A percentile compares a stretch with the other conserved stretches of the same genome.
Conservation (phyloP, 2,888 invertebrate genomes). For the Amphipoea oculea region DNA sequence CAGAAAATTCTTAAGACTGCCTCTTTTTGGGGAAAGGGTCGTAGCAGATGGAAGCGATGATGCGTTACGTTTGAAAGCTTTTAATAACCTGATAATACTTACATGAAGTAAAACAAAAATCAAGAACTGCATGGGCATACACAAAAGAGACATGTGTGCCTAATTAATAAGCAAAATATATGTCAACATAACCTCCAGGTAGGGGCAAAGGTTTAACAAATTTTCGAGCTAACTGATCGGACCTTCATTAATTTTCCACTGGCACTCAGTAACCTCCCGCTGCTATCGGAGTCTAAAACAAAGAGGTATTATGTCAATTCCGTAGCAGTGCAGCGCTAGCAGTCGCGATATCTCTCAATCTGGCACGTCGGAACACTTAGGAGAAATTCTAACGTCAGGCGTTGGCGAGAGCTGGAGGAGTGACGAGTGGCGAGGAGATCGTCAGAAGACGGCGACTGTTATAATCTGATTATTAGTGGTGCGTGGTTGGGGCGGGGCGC, state of each 20-base stretch:
- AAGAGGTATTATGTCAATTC: constrained; percentile 76
- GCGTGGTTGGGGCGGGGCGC: constrained; percentile 86
- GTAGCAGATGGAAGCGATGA: constrained; percentile 10
- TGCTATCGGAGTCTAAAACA: constrained; percentile 69
- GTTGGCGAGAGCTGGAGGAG: constrained; percentile 80
- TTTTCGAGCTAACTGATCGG: constrained; percentile 56
- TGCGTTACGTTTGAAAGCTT: background rate
- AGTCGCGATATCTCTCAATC: constrained; percentile 70
- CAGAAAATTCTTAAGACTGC: constrained; percentile 20
- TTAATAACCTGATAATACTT: background rate
- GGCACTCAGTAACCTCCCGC: constrained; percentile 69
- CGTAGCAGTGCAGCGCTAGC: constrained; percentile 51
- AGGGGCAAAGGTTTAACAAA: constrained; percentile 46
- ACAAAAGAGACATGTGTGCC: constrained; percentile 36
- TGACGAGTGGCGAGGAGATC: constrained; percentile 78
- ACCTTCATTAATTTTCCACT: constrained; percentile 64
- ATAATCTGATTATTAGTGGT: constrained; percentile 90
- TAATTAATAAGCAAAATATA: constrained; percentile 48
- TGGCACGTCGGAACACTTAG: constrained; percentile 55
- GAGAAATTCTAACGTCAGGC: constrained; percentile 59
- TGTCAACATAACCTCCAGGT: constrained; percentile 51
- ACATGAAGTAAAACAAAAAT: background rate
- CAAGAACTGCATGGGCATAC: background rate
- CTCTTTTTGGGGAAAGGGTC: constrained; percentile 23
- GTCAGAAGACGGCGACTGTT: constrained; percentile 86